Evolutionary conservation across 2,888 invertebrate genomes (phyloP).

Genomic region (Hypsopygia costalis): DNA sequence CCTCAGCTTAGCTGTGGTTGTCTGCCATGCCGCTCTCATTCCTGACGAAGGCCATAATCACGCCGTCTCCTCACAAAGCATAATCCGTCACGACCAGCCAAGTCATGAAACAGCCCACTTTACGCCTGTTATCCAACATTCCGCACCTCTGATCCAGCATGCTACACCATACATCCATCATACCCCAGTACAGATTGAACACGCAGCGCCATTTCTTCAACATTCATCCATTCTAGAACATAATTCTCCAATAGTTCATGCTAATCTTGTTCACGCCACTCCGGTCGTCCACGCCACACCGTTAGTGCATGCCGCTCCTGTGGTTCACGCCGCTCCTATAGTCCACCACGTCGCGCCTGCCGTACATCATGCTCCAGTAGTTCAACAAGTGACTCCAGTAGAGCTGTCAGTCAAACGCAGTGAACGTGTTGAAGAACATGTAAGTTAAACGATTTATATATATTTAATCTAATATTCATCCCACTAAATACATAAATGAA

Average conservation of each 20-base stretch:
- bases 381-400: constrained; percentile 24
- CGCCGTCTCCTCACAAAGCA: constrained; percentile 67
- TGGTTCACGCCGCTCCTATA: constrained; percentile 33
- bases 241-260: constrained; percentile 25
- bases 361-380: constrained; percentile 30
- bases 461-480: no score
- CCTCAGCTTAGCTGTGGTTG: constrained; percentile 61
- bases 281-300: constrained; percentile 41
- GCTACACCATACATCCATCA: constrained; percentile 9
- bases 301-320: constrained; percentile 26
- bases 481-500: no score
- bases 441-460: constrained; percentile 30
- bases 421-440: constrained; percentile 46
- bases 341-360: constrained; percentile 40
- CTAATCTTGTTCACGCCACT: constrained; percentile 23
- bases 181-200: constrained; percentile 12
- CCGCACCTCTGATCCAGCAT: constrained; percentile 25
- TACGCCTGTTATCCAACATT: constrained; percentile 35
- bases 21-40: constrained; percentile 66
- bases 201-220: constrained; percentile 16
- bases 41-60: constrained; percentile 51
- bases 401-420: constrained; percentile 31
- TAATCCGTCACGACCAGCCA: constrained; percentile 60
- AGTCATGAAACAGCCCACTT: constrained; percentile 32
- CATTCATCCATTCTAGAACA: constrained; percentile 16